Base-by-base conservation (phyloP, 2,888 invertebrate species). In the Cephonodes hylas region DNA sequence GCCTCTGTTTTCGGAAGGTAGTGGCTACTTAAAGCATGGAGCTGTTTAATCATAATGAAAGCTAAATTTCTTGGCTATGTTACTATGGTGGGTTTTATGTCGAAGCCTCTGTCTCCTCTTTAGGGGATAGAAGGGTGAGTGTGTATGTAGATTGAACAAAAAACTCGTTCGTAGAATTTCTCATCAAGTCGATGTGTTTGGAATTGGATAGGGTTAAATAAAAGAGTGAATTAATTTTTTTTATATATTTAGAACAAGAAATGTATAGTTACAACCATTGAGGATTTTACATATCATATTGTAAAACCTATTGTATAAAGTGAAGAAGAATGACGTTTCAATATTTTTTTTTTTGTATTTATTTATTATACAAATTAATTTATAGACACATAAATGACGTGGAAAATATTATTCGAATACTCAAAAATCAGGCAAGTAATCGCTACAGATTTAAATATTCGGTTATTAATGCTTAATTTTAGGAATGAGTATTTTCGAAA, bases 181-280 rank as follows among this genome's bases (percentile, higher is more conserved):
- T n/a, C n/a, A n/a, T n/a, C n/a, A n/a, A n/a, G n/a, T n/a, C n/a
- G n/a, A n/a, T 20, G 7, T 15, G 1, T 18, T 20, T n/a, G 6
- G 7, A 4, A 18, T 53, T 18, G 3, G 5, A 10, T 10, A 18
- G 48, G 2, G n/a, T 15, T 15, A 53, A 42, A 34, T 38, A 34
- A 64, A 64, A 65, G 59, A 63, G 15, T 64, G 83, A 82, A 78
- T 83, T 81, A 79, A 86, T 90, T 89, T 89, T 86, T 89, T 91
- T 91, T 91, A 93, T 93, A 93, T 93, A 93, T 93, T 93, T 93
- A 93, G 93, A 93, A 93, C 93, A 93, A 93, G 93, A 93, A 93
- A 93, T 93, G 93, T 93, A 93, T 93, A 92, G 90, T 92, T 93
- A 93, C 93, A 93, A 93, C 93, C 93, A 93, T 93, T 86, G 93